Evolutionary conservation across 1,140 invertebrate genomes (phyloP), one percentile per base, ranked within the genome.

Genomic region (Eufriesea mexicana): DNA sequence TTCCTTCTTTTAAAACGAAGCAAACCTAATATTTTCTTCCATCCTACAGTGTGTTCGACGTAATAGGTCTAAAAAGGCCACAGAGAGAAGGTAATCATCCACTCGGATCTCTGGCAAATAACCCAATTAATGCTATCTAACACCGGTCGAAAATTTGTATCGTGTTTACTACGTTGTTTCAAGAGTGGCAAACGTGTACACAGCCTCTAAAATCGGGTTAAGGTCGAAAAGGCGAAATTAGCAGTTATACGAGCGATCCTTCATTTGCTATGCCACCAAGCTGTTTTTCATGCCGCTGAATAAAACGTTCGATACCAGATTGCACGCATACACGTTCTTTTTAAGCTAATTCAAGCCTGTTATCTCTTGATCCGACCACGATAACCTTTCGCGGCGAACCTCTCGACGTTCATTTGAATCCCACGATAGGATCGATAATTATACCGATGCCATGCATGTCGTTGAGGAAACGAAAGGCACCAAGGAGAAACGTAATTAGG

Each of bases 141-240:
- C 45, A n/a, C 2, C 70, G 59, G 61, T 66, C 16, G 35, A 57
- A 28, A 55, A 45, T 57, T 87, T 84, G 72, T 84, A 79, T 79
- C 62, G n/a, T 25, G 28, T 84, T 84, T 71, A 79, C 49, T 51
- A n/a, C 25, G 59, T 45, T 9, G 75, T 70, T 73, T 67, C 49
- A 61, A 16, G 72, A 55, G 23, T 35, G 18, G 45, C 55, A 20
- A 12, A 66, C 28, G 35, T 25, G n/a, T 35, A 55, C 2, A n/a
- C 10, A 66, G 5, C 16, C n/a, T 47, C 59, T 16, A 47, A 61
- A 88, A 89, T 1, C 45, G 47, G 87, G 80, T 89, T 86, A 88
- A 89, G 86, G 87, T 84, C 86, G 68, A 86, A 80, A 85, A 80
- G 23, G 81, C 28, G 47, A 84, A 87, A 55, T 59, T 74, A 72